A percentile compares a stretch with the other conserved stretches of the same genome.
Conservation (phyloP, 2,113 vertebrate genomes). For the Buteo buteo region DNA sequence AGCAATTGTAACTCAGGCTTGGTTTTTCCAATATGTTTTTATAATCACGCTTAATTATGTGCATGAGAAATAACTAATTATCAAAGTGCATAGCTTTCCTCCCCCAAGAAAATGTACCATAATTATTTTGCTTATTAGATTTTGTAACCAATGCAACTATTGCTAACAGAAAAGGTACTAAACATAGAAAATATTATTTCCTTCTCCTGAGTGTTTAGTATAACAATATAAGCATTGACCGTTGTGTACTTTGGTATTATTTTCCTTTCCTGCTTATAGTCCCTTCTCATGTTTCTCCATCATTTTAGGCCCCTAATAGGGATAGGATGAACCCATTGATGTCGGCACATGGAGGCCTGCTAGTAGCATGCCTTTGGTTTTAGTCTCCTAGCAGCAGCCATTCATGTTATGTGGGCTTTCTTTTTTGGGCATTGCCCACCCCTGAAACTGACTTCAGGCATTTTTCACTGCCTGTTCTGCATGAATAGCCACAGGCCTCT, state of each 20-base stretch:
- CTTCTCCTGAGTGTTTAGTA: background rate
- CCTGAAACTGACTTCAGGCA: conserved; percentile 78
- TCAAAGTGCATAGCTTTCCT: background rate
- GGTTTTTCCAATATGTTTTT: conserved; percentile 1
- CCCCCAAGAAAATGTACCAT: background rate
- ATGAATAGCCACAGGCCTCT: conserved; percentile 81
- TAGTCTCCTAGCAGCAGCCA: conserved; percentile 80
- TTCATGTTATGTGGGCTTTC: conserved; percentile 74
- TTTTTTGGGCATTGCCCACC: conserved; percentile 78
- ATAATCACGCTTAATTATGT: background rate
- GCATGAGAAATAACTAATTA: conserved; percentile 16
- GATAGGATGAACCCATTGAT: conserved; percentile 72
- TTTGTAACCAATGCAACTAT: background rate
- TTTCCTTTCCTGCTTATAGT: conserved; percentile 68
- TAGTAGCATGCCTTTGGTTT: conserved; percentile 75
- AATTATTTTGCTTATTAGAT: background rate
- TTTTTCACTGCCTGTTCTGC: conserved; percentile 79
- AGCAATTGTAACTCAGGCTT: background rate
- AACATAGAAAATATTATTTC: conserved; percentile 44
- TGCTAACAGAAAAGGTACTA: background rate
- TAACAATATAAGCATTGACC: conserved; percentile 55
- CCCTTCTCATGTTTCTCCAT: conserved; percentile 81
- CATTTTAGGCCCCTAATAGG: conserved; percentile 73
- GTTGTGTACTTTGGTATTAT: conserved; percentile 64
- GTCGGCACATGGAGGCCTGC: conserved; percentile 67